Evolutionary conservation across 2,113 vertebrate species (phyloP), one percentile per base, ranked within the genome.

Genomic region (Climacteris rufus): DNA sequence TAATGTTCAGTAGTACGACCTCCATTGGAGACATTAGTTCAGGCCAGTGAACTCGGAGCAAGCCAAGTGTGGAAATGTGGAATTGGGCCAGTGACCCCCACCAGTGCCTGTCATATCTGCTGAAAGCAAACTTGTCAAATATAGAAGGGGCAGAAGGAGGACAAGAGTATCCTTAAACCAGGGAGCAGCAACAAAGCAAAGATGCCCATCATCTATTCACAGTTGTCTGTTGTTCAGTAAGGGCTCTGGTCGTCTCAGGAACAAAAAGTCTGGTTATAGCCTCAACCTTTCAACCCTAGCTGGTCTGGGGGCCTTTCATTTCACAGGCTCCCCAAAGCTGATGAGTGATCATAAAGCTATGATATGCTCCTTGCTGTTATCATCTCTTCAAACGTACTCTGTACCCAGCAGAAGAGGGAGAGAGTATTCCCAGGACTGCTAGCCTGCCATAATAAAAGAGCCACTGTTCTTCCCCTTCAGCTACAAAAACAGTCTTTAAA

Each of bases 11-110:
- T 95, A 98, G 74, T 89, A 97, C 85, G 95, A 96, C 97, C 97
- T 95, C 97, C 97, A 97, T 97, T 97, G 97, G 98, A 98, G 95
- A 97, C 97, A 97, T 98, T 98, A 98, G 97, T 97, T 98, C 98
- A 94, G 97, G 98, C 98, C 98, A 97, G 94, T 98, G 97, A 97
- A 97, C 97, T 94, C 80, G 79, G 96, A 98, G 97, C 97, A 97
- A 98, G 97, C 98, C 98, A 96, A 98, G 98, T 98, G 98, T 97
- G 97, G 97, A 97, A 98, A 97, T 47, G 77, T 97, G 97, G 98
- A 96, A 96, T 16, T 92, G 97, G 97, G 97, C 98, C 98, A 98
- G 97, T 95, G 97, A 97, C 97, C 98, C 98, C 98, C 96, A 94
- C 97, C 96, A 85, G 96, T 86, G 97, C 96, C 98, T 98, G 98